phyloP scores from a whole-genome alignment of 2,888 invertebrate species.

The Drosophila limbata region DNA sequence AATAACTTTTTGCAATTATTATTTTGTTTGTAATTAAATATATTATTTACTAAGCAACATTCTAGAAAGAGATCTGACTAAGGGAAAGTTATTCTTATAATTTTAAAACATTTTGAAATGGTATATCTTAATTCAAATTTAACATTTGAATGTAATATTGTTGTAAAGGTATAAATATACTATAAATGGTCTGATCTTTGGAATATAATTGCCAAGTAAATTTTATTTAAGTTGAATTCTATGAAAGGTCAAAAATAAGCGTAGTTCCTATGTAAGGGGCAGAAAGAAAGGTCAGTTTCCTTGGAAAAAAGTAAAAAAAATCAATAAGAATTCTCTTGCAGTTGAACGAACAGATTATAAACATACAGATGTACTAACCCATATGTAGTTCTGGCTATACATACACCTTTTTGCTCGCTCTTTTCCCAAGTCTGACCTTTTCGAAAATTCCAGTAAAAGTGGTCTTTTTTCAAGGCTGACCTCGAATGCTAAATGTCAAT shows the following conservation, averaged over 20 bases:
- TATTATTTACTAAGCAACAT: not conserved
- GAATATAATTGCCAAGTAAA: too few relatives aligned
- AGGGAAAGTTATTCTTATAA: too few relatives aligned
- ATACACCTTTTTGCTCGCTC: not conserved
- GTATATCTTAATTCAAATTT: too few relatives aligned
- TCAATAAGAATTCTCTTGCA: not conserved
- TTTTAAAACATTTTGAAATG: too few relatives aligned
- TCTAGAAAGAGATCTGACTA: not conserved
- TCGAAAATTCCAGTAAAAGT: not conserved
- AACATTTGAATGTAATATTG: too few relatives aligned
- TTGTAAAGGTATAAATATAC: too few relatives aligned
- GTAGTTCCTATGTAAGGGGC: not conserved
- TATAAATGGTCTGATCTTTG: too few relatives aligned
- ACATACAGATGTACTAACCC: not conserved
- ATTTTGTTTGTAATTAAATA: not conserved
- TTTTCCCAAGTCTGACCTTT: not conserved
- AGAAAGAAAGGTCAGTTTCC: conserved; percentile 1
- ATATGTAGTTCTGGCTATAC: not conserved
- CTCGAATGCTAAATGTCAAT: conserved; percentile 48
- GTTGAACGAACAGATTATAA: not conserved
- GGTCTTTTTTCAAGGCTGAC: conserved; percentile 15
- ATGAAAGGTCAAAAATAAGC: not conserved
- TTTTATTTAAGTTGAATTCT: not conserved
- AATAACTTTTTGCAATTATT: not conserved
- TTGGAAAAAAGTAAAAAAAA: not conserved